These are phyloP conservation scores for Colius striatus DNA, from an alignment of 2,113 vertebrate species.

Conservation along the genomic window DNA sequence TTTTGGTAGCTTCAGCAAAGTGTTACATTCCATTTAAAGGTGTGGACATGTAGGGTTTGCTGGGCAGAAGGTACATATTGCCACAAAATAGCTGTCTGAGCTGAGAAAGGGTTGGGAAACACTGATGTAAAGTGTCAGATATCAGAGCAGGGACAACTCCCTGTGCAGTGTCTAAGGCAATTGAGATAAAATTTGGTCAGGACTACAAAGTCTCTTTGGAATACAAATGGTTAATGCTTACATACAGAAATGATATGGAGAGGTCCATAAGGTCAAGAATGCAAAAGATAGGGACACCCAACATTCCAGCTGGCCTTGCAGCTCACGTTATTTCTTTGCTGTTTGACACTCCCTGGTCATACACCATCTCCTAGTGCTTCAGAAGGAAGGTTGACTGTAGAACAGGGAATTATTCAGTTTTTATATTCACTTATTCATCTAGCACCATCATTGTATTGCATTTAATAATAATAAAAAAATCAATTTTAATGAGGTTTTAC, in stretches of 20 bases:
- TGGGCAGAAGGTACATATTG: neutral
- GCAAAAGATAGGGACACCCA: neutral
- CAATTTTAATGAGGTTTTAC: neutral
- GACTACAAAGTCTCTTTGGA: neutral
- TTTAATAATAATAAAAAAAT: neutral
- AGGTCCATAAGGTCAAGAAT: constrained; percentile 6
- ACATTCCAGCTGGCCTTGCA: neutral
- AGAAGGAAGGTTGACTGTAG: neutral
- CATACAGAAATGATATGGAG: neutral
- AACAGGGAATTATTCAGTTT: neutral
- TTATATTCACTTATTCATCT: neutral
- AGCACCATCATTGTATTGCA: neutral
- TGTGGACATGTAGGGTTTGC: constrained; percentile 6
- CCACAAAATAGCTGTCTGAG: neutral
- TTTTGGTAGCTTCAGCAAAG: neutral
- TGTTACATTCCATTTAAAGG: constrained; percentile 31
- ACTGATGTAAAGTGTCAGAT: neutral
- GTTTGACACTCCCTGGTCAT: neutral
- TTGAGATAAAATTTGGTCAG: neutral
- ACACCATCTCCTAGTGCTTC: neutral
- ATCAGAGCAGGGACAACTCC: neutral
- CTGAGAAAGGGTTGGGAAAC: neutral
- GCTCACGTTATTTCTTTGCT: neutral
- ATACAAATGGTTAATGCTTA: neutral
- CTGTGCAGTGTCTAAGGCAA: neutral